These are phyloP conservation scores for Phaethon lepturus DNA, from an alignment of 2,113 vertebrate genomes.

Conservation along the genomic window DNA sequence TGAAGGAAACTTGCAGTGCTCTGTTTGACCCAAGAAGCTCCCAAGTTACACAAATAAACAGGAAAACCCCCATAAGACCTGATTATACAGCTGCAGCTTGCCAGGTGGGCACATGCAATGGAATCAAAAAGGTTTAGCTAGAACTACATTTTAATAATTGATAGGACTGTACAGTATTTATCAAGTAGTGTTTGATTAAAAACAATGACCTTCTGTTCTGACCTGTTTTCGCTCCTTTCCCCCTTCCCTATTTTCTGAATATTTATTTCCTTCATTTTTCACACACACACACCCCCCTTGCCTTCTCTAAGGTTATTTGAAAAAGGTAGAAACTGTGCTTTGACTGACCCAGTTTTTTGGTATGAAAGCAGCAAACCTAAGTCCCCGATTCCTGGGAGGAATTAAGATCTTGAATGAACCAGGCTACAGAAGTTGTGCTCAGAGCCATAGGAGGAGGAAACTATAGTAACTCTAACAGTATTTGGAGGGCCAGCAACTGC, in stretches of 20 bases:
- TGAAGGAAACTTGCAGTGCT: not conserved
- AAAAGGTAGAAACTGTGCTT: not conserved
- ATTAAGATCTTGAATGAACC: conserved; percentile 31
- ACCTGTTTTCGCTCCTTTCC: not conserved
- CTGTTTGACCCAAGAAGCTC: not conserved
- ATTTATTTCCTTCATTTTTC: not conserved
- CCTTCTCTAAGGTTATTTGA: not conserved
- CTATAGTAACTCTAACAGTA: not conserved
- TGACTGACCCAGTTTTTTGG: conserved; percentile 22
- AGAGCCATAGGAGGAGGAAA: not conserved
- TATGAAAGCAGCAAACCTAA: not conserved
- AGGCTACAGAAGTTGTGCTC: not conserved
- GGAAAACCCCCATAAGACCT: not conserved
- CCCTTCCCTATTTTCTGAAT: not conserved
- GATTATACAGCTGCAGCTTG: not conserved
- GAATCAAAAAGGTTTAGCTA: not conserved
- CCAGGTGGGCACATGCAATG: not conserved
- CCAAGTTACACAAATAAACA: not conserved
- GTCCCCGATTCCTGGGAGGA: not conserved
- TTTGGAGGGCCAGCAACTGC: not conserved
- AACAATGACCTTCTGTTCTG: not conserved
- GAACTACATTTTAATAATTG: not conserved
- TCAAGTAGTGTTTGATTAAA: not conserved
- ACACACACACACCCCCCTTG: not conserved
- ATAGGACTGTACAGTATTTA: not conserved